Evolutionary conservation across 2,797 vertebrate species (phyloP).

Genomic region (Notolabrus celidotus): DNA sequence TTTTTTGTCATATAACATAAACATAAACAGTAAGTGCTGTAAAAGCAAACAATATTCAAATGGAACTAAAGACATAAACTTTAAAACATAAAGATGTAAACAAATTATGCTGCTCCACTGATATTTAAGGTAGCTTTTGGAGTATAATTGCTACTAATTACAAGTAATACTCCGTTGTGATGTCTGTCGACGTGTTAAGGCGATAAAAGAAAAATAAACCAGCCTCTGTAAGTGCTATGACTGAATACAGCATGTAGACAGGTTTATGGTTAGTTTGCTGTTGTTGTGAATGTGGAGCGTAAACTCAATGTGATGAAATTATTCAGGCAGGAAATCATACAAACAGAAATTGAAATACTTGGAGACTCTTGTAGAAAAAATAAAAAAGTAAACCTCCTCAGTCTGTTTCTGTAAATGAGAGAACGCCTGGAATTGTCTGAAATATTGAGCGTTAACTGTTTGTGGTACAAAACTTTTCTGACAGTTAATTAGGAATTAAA

Average conservation of each 20-base stretch:
- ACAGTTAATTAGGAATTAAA: slow-evolving; percentile 48
- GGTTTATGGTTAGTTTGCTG: slow-evolving; percentile 43
- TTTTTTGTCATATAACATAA: slow-evolving; percentile 32
- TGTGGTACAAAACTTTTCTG: slow-evolving; percentile 24
- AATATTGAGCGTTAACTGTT: too few relatives aligned
- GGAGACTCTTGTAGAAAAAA: slow-evolving; percentile 38
- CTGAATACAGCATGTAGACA: slow-evolving; percentile 44
- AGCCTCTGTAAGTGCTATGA: slow-evolving; percentile 68
- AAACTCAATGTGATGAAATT: slow-evolving; percentile 47
- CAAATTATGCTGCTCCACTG: slow-evolving; percentile 62
- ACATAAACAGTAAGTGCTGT: slow-evolving; percentile 70
- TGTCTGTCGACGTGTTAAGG: slow-evolving; percentile 57
- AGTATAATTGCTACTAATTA: slow-evolving; percentile 37
- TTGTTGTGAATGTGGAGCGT: slow-evolving; percentile 44
- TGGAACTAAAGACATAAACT: slow-evolving; percentile 43
- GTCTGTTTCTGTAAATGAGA: slow-evolving; percentile 34
- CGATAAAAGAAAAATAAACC: slow-evolving; percentile 54
- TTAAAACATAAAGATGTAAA: slow-evolving; percentile 66
- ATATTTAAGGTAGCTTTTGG: slow-evolving; percentile 37
- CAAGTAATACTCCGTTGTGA: slow-evolving; percentile 40
- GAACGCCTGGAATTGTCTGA: slow-evolving; percentile 28
- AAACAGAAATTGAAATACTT: slow-evolving; percentile 41
- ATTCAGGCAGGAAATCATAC: slow-evolving; percentile 55
- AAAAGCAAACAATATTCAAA: slow-evolving; percentile 58
- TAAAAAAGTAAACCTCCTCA: slow-evolving; percentile 2